Evolutionary conservation across 2,888 invertebrate genomes (phyloP), one percentile per base, ranked within the genome.

Genomic region (Temnothorax ravouxi): DNA sequence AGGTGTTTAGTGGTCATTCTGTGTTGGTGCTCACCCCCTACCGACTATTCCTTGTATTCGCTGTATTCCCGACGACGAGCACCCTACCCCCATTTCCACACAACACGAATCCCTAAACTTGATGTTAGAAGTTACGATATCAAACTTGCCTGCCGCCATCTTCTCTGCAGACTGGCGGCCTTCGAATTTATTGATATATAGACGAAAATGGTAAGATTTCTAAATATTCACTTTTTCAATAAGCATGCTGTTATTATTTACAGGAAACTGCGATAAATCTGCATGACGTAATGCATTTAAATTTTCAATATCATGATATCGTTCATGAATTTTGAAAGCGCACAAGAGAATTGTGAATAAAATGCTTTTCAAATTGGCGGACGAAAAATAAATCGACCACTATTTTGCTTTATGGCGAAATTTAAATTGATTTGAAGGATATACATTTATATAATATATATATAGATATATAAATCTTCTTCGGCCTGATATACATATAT

Each of bases 1-100:
- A 94, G 94, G 94, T 94, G 94, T 94, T 94, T 94, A 94, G 94
- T 94, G 94, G 93, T 94, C 93, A 94, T 91, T 93, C 91, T 93
- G 92, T 94, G 92, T 94, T 94, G 92, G 92, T 94, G 92, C 91
- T 91, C 91, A 88, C 91, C 86, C 91, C 86, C 88, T 85, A 87
- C 87, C 90, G 85, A 84, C 86, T 89, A 86, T 86, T 91, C 91
- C 93, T 89, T 90, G 90, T 91, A 90, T 89, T 90, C 89, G 90
- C 92, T 90, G 89, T 88, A 29, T 29, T 29, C 83, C 85, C 84
- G 81, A 84, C 84, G 86, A 88, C 89, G 88, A 87, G 84, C 84
- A 88, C 88, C 89, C 85, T 64, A 76, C 56, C 87, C 56, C 87
- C 84, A 88, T 89, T 82, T 84, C 88, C 75, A 61, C 84, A 76